phyloP scores from a whole-genome alignment of 2,113 vertebrate species.

The Acrocephalus kingi region DNA sequence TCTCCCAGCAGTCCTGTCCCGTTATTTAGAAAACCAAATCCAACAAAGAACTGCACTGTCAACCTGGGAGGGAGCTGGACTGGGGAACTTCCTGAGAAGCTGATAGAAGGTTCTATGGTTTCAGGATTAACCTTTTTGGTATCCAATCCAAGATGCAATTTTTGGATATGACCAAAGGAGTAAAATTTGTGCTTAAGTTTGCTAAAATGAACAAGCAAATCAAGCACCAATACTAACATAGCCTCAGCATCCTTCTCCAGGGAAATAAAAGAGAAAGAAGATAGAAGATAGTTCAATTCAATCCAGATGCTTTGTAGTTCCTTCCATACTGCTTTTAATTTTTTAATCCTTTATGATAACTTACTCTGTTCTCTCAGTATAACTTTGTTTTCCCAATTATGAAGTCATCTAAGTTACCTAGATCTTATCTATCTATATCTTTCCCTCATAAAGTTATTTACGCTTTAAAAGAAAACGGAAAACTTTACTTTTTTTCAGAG shows the following conservation, averaged over 20 bases:
- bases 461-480: neutral
- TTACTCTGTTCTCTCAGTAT: neutral
- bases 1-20: too few relatives aligned
- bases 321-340: neutral
- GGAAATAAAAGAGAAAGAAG: neutral
- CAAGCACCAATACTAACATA: fast-evolving
- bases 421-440: neutral
- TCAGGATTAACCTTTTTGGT: neutral
- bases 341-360: neutral
- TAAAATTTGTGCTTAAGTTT: too few relatives aligned
- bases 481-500: neutral
- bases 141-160: neutral
- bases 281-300: neutral
- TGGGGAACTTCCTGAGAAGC: neutral
- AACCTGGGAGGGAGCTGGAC: neutral
- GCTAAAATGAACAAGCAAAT: neutral
- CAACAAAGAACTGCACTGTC: fast-evolving
- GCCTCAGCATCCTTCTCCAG: neutral
- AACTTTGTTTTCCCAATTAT: neutral
- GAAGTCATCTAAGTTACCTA: neutral
- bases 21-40: too few relatives aligned
- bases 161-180: neutral
- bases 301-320: neutral
- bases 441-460: neutral
- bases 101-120: neutral